phyloP scores from a whole-genome alignment of 2,888 invertebrate species.

The Scaptodrosophila latifasciaeformis region DNA sequence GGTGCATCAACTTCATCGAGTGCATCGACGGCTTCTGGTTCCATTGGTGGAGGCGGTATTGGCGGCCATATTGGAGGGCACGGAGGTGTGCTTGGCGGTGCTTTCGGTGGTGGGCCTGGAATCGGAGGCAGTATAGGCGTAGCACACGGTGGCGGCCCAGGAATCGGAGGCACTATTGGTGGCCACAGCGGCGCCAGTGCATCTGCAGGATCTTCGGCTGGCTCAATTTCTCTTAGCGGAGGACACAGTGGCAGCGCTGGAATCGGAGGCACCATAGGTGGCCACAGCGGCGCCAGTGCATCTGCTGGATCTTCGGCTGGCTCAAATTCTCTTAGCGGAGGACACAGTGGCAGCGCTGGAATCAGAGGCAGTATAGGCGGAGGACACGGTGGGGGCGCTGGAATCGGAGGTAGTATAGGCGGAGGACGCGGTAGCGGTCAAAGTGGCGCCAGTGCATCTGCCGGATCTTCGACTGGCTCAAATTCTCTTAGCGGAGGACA shows the following conservation, averaged over 20 bases:
- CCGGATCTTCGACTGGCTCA: too few relatives aligned
- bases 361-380: too few relatives aligned
- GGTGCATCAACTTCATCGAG: not conserved
- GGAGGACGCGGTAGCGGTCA: constrained; percentile 7
- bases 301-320: not conserved
- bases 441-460: constrained; percentile 8
- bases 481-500: too few relatives aligned
- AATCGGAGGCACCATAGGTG: constrained; percentile 15
- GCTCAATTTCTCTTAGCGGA: too few relatives aligned
- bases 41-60: constrained; percentile 14
- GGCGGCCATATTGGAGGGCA: constrained; percentile 9
- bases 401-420: constrained; percentile 14
- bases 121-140: too few relatives aligned
- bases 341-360: too few relatives aligned
- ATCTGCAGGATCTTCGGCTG: constrained; percentile 8
- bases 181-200: not conserved
- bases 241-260: too few relatives aligned
- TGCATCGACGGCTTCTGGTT: constrained; percentile 4
- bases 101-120: not conserved
- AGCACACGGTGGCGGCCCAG: too few relatives aligned
- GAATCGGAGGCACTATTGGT: too few relatives aligned
- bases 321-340: constrained; percentile 2
- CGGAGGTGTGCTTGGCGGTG: constrained; percentile 7
- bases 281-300: too few relatives aligned
- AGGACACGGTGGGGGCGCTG: constrained; percentile 18